These are phyloP conservation scores for Thalpophila matura DNA, from an alignment of 2,888 invertebrate genomes.

Conservation along the genomic window DNA sequence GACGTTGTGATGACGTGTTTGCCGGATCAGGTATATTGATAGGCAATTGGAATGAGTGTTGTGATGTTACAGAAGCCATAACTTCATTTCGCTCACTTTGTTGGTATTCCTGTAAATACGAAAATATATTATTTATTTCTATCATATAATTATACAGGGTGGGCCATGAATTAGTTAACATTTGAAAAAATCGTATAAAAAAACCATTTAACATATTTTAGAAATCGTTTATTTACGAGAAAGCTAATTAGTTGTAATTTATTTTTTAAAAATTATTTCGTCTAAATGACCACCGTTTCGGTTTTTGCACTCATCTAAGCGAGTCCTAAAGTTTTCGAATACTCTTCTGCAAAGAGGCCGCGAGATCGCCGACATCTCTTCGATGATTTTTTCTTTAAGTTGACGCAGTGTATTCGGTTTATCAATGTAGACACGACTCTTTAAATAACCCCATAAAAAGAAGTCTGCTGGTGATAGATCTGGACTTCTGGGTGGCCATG, in stretches of 20 bases:
- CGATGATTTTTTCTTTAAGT: conserved; percentile 46
- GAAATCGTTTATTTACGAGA: no score
- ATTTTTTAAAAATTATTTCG: conserved; percentile 2
- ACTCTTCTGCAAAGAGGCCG: conserved; percentile 9
- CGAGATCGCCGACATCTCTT: conserved; percentile 32
- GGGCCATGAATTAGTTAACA: no score
- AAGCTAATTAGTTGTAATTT: neutral
- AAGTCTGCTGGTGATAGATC: conserved; percentile 30
- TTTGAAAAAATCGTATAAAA: no score
- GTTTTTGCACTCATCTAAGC: conserved; percentile 15
- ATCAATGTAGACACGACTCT: conserved; percentile 41
- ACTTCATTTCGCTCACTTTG: no score
- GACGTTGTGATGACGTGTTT: no score
- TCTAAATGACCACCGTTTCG: conserved; percentile 31
- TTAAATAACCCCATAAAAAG: conserved; percentile 29
- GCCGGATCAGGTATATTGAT: no score
- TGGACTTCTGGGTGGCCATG: conserved; percentile 55
- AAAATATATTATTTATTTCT: no score
- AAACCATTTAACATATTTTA: no score
- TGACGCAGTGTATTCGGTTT: conserved; percentile 33
- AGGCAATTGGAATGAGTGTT: no score
- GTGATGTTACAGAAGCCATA: no score
- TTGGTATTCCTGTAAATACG: no score
- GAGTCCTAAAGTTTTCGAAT: neutral
- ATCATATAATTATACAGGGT: no score